phyloP scores from a whole-genome alignment of 1,140 invertebrate species.

The Drosophila subpulchrella region DNA sequence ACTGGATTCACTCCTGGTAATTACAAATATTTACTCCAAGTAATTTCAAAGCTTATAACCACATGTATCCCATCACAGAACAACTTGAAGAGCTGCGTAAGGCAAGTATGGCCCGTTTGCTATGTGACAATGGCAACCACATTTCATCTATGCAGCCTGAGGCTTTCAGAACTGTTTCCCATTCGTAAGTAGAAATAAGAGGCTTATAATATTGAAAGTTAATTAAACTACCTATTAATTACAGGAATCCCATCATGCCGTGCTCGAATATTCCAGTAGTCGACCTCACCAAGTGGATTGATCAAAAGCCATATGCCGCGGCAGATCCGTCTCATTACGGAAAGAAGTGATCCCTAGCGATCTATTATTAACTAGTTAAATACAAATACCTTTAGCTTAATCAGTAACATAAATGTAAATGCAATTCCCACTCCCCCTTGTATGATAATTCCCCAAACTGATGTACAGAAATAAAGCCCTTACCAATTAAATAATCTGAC shows the following conservation, averaged over 20 bases:
- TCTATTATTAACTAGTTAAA: conserved; percentile 73
- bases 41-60: not conserved
- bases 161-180: conserved; percentile 87
- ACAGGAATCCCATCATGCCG: conserved; percentile 88
- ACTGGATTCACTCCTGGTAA: conserved; percentile 90
- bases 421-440: conserved; percentile 38
- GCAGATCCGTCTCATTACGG: conserved; percentile 61
- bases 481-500: conserved; percentile 32
- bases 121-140: conserved; percentile 95
- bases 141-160: conserved; percentile 90
- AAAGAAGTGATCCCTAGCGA: conserved; percentile 56
- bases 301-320: conserved; percentile 64
- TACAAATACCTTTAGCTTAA: conserved; percentile 74
- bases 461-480: conserved; percentile 67
- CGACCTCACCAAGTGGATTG: conserved; percentile 88
- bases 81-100: conserved; percentile 95
- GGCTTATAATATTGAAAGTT: too few relatives aligned
- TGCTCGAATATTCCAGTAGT: conserved; percentile 88
- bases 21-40: not conserved
- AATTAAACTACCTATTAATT: conserved; percentile 57
- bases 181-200: conserved; percentile 85
- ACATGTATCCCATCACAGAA: conserved; percentile 84
- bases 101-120: conserved; percentile 90
- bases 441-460: conserved; percentile 63
- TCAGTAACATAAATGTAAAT: conserved; percentile 60